Percentiles rank a stretch among this genome's conserved stretches.
Evolutionary conservation across 2,113 vertebrate genomes (phyloP).

Genomic region (Mandrillus leucophaeus): DNA sequence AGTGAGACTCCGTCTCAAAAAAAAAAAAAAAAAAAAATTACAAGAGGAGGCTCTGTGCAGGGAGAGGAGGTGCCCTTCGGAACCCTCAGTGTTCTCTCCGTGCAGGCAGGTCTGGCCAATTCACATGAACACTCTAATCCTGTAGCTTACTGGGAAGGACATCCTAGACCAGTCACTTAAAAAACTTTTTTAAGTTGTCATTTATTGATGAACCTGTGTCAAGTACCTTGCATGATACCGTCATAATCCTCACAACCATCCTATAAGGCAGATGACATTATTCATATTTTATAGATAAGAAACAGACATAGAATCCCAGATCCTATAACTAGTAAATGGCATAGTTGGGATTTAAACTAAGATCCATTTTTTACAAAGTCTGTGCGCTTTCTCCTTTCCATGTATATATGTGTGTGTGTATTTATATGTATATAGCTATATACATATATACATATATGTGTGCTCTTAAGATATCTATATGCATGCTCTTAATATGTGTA

Average conservation of each 20-base stretch:
- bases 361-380: background rate
- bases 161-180: background rate
- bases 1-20: no score
- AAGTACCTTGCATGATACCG: background rate
- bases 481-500: background rate
- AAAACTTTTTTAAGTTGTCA: background rate
- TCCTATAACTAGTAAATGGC: background rate
- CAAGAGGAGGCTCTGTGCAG: background rate
- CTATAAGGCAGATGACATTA: background rate
- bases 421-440: background rate
- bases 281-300: background rate
- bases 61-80: background rate
- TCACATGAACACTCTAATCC: background rate
- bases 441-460: background rate
- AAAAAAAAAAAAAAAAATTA: background rate
- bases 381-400: background rate
- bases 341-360: background rate
- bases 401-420: background rate
- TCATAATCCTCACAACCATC: background rate
- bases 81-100: rapidly evolving
- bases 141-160: background rate
- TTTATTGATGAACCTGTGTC: background rate
- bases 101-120: background rate
- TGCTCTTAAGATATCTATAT: background rate
- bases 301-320: background rate